Percentiles rank a stretch among this genome's conserved stretches.
Conservation (phyloP, 2,888 invertebrate genomes). For the Pterostichus madidus region DNA sequence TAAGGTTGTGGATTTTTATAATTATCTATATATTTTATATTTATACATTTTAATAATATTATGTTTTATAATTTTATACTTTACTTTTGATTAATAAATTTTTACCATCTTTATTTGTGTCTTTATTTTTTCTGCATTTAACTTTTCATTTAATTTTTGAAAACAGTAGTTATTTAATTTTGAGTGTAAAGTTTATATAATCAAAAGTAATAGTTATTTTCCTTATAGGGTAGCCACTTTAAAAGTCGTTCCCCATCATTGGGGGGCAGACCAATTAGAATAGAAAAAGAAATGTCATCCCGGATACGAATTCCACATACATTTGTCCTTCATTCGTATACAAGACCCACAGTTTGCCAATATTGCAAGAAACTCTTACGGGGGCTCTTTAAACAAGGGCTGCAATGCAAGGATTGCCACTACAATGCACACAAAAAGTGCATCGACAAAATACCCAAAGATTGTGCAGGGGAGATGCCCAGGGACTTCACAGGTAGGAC, state of each 20-base stretch:
- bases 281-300: conserved; percentile 84
- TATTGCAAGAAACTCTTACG: conserved; percentile 96
- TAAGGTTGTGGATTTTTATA: conserved; percentile 68
- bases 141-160: conserved; percentile 72
- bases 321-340: conserved; percentile 97
- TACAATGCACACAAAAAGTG: conserved; percentile 98
- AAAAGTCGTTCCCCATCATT: conserved; percentile 86
- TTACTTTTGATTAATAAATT: conserved; percentile 75
- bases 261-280: conserved; percentile 84
- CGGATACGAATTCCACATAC: conserved; percentile 93
- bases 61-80: conserved; percentile 59
- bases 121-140: conserved; percentile 69
- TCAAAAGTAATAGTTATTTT: conserved; percentile 33
- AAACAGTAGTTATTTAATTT: conserved; percentile 42
- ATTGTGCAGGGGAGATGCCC: conserved; percentile 90
- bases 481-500: conserved; percentile 77
- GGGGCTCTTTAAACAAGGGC: conserved; percentile 96
- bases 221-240: conserved; percentile 75
- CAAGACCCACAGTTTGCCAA: conserved; percentile 97
- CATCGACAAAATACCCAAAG: conserved; percentile 92
- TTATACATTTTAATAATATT: conserved; percentile 7
- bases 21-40: conserved; percentile 39
- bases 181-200: neutral
- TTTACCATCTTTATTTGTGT: conserved; percentile 74
- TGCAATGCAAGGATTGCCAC: conserved; percentile 98